A percentile compares a stretch with the other conserved stretches of the same genome.
phyloP scores from a whole-genome alignment of 2,113 vertebrate species.

The Peromyscus leucopus region DNA sequence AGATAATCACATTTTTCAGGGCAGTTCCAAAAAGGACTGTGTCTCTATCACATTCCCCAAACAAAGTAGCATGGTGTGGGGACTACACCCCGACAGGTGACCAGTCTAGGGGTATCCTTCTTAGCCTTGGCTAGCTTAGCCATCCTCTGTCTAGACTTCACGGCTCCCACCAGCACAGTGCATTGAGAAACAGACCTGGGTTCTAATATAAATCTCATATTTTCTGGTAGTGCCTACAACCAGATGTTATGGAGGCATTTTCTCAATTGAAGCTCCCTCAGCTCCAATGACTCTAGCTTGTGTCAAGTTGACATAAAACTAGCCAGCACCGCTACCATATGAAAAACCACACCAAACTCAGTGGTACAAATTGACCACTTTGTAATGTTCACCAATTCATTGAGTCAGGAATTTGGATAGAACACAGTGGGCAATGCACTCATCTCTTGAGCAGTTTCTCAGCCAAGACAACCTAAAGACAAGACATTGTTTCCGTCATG shows the following conservation, averaged over 20 bases:
- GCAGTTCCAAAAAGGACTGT: background rate
- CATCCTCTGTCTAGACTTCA: background rate
- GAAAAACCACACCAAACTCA: slow-evolving; percentile 2
- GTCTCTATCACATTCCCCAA: background rate
- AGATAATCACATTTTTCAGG: background rate
- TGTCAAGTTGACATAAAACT: background rate
- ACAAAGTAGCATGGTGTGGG: background rate
- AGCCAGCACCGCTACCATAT: background rate
- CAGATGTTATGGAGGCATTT: background rate
- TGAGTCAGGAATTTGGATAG: slow-evolving; percentile 8
- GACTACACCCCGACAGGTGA: background rate
- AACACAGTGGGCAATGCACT: rapidly evolving
- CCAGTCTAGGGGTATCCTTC: too few relatives aligned
- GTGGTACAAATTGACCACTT: background rate
- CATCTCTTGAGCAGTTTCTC: background rate
- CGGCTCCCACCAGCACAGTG: background rate
- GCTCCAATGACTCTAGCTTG: background rate
- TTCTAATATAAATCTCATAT: background rate
- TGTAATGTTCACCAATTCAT: background rate
- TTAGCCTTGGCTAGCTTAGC: background rate
- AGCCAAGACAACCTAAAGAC: background rate
- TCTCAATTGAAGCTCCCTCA: background rate
- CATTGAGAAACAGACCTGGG: background rate
- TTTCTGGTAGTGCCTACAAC: background rate
- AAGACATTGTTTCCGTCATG: background rate